phyloP scores from a whole-genome alignment of 2,113 vertebrate species.

The Ophiodon elongatus region DNA sequence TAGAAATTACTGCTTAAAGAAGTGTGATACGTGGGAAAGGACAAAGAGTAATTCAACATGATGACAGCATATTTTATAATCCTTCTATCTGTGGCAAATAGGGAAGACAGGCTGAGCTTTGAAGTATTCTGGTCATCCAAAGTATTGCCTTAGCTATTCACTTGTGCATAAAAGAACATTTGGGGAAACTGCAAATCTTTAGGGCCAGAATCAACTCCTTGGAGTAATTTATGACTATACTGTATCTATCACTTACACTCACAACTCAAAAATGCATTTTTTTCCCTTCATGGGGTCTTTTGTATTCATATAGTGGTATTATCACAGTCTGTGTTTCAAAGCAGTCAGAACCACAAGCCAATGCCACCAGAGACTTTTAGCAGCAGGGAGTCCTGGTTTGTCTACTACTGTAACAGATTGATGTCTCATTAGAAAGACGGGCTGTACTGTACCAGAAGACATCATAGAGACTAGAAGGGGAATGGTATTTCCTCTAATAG shows the following conservation, averaged over 20 bases:
- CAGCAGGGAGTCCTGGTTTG: slow-evolving; percentile 46
- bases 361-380: slow-evolving; percentile 37
- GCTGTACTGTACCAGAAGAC: slow-evolving; percentile 43
- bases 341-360: slow-evolving; percentile 22
- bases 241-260: slow-evolving; percentile 20
- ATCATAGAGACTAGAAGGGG: slow-evolving; percentile 24
- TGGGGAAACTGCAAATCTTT: slow-evolving; percentile 2
- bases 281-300: slow-evolving; percentile 35
- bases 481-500: slow-evolving; percentile 49
- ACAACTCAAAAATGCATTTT: slow-evolving; percentile 23
- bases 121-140: slow-evolving; percentile 32
- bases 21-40: slow-evolving; percentile 24
- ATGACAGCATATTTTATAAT: slow-evolving; percentile 36
- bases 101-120: slow-evolving; percentile 16
- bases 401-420: slow-evolving; percentile 32
- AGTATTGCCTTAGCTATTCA: background rate
- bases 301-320: slow-evolving; percentile 49
- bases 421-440: slow-evolving; percentile 61
- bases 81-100: slow-evolving; percentile 22
- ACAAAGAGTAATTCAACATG: slow-evolving; percentile 33
- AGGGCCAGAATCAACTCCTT: background rate
- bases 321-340: slow-evolving; percentile 63
- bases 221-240: background rate
- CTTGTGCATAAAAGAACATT: background rate
- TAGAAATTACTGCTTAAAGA: slow-evolving; percentile 22